phyloP scores from a whole-genome alignment of 2,797 vertebrate genomes.

The Phrynocephalus forsythii region DNA sequence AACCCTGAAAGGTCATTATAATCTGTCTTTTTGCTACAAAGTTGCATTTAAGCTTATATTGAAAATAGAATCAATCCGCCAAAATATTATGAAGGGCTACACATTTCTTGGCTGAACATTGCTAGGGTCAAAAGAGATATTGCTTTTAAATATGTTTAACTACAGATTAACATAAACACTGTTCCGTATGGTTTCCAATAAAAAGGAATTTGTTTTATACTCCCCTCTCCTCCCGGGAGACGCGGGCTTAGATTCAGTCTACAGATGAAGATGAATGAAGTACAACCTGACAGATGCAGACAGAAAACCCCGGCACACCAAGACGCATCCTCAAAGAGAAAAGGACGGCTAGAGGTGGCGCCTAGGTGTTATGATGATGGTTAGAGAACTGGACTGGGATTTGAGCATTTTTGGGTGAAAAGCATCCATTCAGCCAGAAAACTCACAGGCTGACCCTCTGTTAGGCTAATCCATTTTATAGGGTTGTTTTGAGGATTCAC shows the following conservation, averaged over 20 bases:
- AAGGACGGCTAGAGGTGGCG: background rate
- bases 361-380: too few relatives aligned
- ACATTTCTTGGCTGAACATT: constrained; percentile 62
- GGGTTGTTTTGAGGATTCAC: too few relatives aligned
- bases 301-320: constrained; percentile 12
- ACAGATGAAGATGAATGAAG: constrained; percentile 57
- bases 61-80: constrained; percentile 76
- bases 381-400: too few relatives aligned
- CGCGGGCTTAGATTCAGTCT: constrained; percentile 40
- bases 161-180: constrained; percentile 72
- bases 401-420: too few relatives aligned
- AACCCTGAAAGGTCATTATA: constrained; percentile 64
- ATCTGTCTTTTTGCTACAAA: constrained; percentile 66
- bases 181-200: constrained; percentile 65
- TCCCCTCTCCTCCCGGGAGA: constrained; percentile 56
- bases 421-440: too few relatives aligned
- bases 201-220: constrained; percentile 43
- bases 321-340: constrained; percentile 14
- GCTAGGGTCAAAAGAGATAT: constrained; percentile 68
- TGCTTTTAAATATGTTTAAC: constrained; percentile 74
- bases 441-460: too few relatives aligned
- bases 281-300: constrained; percentile 68
- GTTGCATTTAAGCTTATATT: constrained; percentile 67
- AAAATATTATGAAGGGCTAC: constrained; percentile 64
- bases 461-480: too few relatives aligned